phyloP scores from a whole-genome alignment of 1,140 invertebrate species.

The Brachionus asplanchnoidis region DNA sequence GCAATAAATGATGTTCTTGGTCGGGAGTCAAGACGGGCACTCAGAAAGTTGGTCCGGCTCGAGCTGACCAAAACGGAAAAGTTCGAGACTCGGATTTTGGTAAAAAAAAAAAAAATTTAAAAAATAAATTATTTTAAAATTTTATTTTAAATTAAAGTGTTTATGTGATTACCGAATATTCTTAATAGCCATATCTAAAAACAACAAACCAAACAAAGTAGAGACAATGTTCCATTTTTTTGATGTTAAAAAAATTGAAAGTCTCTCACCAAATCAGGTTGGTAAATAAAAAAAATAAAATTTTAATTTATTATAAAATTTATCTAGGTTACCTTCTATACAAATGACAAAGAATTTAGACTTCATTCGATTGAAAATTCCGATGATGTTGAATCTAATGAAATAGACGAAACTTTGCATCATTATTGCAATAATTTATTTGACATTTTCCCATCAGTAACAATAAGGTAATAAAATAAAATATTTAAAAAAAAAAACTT shows the following conservation, averaged over 20 bases:
- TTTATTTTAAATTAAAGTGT: not conserved
- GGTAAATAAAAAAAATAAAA: not conserved
- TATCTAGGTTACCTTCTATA: not conserved
- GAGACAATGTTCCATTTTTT: constrained; percentile 14
- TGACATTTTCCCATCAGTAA: constrained; percentile 25
- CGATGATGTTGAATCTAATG: not conserved
- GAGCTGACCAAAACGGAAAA: constrained; percentile 9
- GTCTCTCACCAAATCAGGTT: not conserved
- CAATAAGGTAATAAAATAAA: not conserved
- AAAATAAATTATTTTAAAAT: not conserved
- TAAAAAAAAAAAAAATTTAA: not conserved
- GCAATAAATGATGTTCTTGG: constrained; percentile 13
- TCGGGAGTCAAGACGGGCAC: not conserved
- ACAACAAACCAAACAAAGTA: constrained; percentile 6
- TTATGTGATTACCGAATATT: constrained; percentile 4
- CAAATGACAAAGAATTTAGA: not conserved
- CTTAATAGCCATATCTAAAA: constrained; percentile 4
- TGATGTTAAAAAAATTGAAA: constrained; percentile 27
- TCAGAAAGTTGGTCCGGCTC: not conserved
- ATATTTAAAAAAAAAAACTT: not conserved
- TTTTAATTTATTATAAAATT: not conserved
- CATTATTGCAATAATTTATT: constrained; percentile 28
- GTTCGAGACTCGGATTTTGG: constrained; percentile 12
- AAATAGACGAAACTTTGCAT: not conserved
- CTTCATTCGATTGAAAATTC: not conserved